Evolutionary conservation across 2,113 vertebrate species (phyloP).

Genomic region (Bos javanicus): DNA sequence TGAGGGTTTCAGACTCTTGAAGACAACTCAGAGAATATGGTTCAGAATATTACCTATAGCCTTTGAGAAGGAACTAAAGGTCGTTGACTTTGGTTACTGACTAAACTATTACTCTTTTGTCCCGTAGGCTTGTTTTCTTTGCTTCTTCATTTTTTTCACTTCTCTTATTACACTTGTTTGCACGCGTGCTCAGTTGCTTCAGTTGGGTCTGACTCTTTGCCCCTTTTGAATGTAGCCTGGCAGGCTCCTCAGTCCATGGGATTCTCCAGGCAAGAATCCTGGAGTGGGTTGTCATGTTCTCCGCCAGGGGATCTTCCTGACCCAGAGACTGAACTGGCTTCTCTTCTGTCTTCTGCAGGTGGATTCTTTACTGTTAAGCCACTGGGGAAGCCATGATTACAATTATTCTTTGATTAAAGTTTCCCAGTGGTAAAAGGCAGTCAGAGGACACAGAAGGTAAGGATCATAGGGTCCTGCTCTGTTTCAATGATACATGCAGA

Average conservation of each 20-base stretch:
- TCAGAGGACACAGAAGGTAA: neutral
- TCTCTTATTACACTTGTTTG: neutral
- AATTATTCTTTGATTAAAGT: neutral
- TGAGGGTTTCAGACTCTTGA: neutral
- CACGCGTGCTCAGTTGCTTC: accelerated
- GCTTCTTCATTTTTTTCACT: neutral
- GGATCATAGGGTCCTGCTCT: neutral
- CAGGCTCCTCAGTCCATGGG: neutral
- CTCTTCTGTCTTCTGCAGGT: neutral
- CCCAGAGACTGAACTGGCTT: neutral
- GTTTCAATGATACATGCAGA: neutral
- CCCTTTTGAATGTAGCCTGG: neutral
- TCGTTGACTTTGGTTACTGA: neutral
- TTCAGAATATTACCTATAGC: neutral
- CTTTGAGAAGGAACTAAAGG: neutral
- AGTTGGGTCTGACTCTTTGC: neutral
- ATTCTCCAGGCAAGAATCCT: neutral
- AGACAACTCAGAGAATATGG: neutral
- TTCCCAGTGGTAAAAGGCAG: neutral
- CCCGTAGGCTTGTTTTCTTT: neutral
- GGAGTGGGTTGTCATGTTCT: neutral
- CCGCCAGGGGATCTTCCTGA: neutral
- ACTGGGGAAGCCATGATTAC: neutral
- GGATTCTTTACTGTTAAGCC: neutral
- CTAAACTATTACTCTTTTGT: neutral